phyloP scores from a whole-genome alignment of 1,140 invertebrate species.

The Diachasma alloeum region DNA sequence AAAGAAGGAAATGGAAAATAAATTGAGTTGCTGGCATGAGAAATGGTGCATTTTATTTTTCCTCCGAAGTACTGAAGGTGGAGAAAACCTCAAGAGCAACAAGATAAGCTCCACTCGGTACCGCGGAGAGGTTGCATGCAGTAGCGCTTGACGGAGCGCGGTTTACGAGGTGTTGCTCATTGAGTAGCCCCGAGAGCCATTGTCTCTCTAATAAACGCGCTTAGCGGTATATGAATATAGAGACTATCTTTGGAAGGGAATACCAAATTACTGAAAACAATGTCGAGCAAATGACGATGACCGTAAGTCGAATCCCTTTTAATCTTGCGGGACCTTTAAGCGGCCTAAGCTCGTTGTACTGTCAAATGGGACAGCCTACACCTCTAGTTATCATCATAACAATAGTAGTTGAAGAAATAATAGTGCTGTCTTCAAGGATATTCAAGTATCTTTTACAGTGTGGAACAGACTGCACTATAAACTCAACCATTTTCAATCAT shows the following conservation, averaged over 20 bases:
- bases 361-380: too few species aligned
- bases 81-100: neutral
- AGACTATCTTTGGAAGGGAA: conserved; percentile 38
- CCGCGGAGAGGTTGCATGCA: neutral
- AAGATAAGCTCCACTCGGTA: neutral
- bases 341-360: neutral
- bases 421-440: too few species aligned
- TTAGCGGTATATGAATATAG: conserved; percentile 57
- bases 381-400: too few species aligned
- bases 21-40: neutral
- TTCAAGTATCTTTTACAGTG: too few species aligned
- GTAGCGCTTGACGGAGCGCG: conserved; percentile 37
- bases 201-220: conserved; percentile 56
- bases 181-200: conserved; percentile 40
- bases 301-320: neutral
- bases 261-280: conserved; percentile 31
- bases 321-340: neutral
- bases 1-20: neutral
- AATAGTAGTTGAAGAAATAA: too few species aligned
- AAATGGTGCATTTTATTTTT: neutral
- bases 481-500: too few species aligned
- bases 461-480: too few species aligned
- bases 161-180: conserved; percentile 59
- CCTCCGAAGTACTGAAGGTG: neutral
- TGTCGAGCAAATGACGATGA: conserved; percentile 25